Evolutionary conservation across 2,797 vertebrate species (phyloP), one percentile per base, ranked within the genome.

Genomic region (Gallirallus australis): DNA sequence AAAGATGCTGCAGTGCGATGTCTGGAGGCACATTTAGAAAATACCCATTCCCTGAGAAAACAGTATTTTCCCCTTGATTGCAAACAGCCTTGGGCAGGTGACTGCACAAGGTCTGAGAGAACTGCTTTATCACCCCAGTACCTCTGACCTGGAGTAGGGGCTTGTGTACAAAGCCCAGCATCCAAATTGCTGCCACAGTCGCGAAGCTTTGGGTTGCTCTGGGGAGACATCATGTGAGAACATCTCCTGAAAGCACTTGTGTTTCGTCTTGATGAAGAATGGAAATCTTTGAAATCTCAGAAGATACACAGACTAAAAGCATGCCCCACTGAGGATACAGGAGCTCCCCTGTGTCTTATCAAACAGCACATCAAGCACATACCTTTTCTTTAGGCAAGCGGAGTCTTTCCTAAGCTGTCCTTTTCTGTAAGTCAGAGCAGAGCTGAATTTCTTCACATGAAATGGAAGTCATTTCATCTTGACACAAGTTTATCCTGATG

Each of bases 401-500:
- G 33, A 59, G 63, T 13, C 45, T 68, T 79, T 66, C 33, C 50
- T 65, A 45, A 77, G 30, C 42, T 65, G 33, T 63, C 61, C 40
- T 35, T 69, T 53, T 25, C 73, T 70, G 11, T 31, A 64, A 30
- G 7, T 28, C 64, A 69, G 56, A 66, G 64, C 68, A 87, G 56
- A 89, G 70, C 63, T 73, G 37, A 35, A 14, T 93, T 48, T 86
- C 61, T 95, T 31, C 72, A 28, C 5, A 5, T 96, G 42, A 78
- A 69, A 90, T 66, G 57, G 40, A 73, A 83, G 88, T 85, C 65
- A 90, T 95, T 96, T 96, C 78, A 86, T 59, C 90, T 86, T 95
- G 93, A 96, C 90, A 90, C 70, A 94, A 93, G 88, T 91, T 93
- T 92, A 52, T 84, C 86, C 54, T 91, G 82, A 93, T 95, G 81